These are phyloP conservation scores for Papilio demoleus DNA, from an alignment of 2,888 invertebrate genomes.

Conservation along the genomic window DNA sequence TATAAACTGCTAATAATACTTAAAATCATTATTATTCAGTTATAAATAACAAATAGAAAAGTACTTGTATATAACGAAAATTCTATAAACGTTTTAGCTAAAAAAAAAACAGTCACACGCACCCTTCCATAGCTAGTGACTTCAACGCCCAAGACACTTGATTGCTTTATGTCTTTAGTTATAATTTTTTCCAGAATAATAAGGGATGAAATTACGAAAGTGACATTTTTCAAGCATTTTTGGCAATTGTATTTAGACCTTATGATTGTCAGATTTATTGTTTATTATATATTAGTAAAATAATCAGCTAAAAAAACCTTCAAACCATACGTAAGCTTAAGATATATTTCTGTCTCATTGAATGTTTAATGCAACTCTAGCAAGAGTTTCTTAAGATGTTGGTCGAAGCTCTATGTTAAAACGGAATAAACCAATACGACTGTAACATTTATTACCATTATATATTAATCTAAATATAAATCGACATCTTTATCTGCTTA, in stretches of 20 bases:
- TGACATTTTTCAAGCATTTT: too few species aligned
- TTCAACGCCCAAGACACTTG: constrained; percentile 6
- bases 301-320: neutral
- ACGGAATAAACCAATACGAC: neutral
- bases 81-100: neutral
- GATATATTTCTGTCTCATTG: neutral
- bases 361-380: neutral
- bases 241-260: too few species aligned
- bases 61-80: too few species aligned
- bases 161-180: neutral
- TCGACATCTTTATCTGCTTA: neutral
- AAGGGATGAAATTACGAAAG: too few species aligned
- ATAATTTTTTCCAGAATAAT: too few species aligned
- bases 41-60: too few species aligned
- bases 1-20: too few species aligned
- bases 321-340: neutral
- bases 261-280: too few species aligned
- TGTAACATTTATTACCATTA: neutral
- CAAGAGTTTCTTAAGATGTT: neutral
- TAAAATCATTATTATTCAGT: too few species aligned
- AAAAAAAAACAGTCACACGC: neutral
- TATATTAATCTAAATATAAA: neutral
- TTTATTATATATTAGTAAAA: too few species aligned
- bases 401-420: neutral
- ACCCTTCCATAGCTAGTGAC: neutral